Percentiles rank a stretch among this genome's conserved stretches.
These are phyloP conservation scores for Eospalax fontanierii DNA, from an alignment of 2,797 vertebrate genomes.

Conservation along the genomic window DNA sequence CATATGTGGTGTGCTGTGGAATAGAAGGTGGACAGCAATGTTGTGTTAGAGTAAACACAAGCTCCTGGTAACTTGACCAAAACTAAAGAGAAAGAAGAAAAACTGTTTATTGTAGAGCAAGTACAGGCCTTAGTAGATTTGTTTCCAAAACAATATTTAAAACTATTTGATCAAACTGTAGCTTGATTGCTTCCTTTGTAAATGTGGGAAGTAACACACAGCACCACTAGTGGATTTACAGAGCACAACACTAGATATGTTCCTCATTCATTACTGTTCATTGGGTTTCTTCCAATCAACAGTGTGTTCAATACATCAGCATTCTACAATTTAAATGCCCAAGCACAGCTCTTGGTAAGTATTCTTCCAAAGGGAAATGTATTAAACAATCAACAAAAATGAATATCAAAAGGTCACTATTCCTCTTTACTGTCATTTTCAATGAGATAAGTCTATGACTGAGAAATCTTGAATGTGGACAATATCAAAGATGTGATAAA, in stretches of 20 bases:
- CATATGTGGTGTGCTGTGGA: not conserved
- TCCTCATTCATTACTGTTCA: not conserved
- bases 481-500: not conserved
- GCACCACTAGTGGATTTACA: not conserved
- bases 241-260: not conserved
- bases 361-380: not conserved
- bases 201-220: not conserved
- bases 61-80: not conserved
- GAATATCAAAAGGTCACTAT: not conserved
- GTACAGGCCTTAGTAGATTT: not conserved
- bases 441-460: not conserved
- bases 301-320: not conserved
- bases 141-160: slow-evolving; percentile 21
- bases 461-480: not conserved
- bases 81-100: not conserved
- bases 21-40: not conserved
- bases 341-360: not conserved
- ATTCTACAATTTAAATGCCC: not conserved
- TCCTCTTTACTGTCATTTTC: slow-evolving; percentile 6
- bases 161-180: not conserved
- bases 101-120: not conserved
- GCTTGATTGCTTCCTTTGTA: not conserved
- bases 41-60: not conserved
- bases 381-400: not conserved
- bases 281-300: not conserved